phyloP scores from a whole-genome alignment of 1,140 invertebrate species.

The Coboldia fuscipes region DNA sequence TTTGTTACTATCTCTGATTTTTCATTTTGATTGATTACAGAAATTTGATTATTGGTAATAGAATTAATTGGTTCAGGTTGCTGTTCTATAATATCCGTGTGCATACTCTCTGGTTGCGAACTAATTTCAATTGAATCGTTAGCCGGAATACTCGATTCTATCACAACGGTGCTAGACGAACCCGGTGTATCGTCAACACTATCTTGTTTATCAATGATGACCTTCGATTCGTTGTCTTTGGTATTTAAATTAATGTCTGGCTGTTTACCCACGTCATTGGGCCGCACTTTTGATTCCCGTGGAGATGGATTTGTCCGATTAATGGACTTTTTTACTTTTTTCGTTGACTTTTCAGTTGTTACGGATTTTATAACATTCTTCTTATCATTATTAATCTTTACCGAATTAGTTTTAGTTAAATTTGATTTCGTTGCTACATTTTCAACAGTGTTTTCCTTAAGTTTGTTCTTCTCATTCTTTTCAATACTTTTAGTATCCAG shows the following conservation, averaged over 20 bases:
- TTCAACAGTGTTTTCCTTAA: conserved; percentile 2
- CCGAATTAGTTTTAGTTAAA: not conserved
- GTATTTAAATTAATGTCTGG: too few relatives aligned
- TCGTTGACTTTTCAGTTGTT: conserved; percentile 9
- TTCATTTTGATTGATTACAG: conserved; percentile 11
- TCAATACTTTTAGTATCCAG: not conserved
- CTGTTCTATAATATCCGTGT: not conserved
- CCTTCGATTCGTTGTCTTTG: too few relatives aligned
- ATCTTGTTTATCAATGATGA: too few relatives aligned
- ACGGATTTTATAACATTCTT: not conserved
- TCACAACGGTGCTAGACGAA: too few relatives aligned
- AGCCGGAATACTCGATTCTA: too few relatives aligned
- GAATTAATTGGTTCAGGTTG: conserved; percentile 8
- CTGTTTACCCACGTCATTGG: too few relatives aligned
- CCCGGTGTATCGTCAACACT: too few relatives aligned
- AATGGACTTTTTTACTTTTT: conserved; percentile 13
- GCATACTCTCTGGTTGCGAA: too few relatives aligned
- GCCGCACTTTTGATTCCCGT: too few relatives aligned
- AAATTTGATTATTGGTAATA: too few relatives aligned
- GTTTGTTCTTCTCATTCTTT: not conserved
- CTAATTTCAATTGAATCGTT: too few relatives aligned
- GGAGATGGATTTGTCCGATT: conserved; percentile 11
- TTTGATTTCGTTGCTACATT: not conserved
- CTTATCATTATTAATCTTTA: not conserved
- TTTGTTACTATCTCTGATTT: conserved; percentile 4